phyloP scores from a whole-genome alignment of 2,888 invertebrate species.

The Allophyes oxyacanthae region DNA sequence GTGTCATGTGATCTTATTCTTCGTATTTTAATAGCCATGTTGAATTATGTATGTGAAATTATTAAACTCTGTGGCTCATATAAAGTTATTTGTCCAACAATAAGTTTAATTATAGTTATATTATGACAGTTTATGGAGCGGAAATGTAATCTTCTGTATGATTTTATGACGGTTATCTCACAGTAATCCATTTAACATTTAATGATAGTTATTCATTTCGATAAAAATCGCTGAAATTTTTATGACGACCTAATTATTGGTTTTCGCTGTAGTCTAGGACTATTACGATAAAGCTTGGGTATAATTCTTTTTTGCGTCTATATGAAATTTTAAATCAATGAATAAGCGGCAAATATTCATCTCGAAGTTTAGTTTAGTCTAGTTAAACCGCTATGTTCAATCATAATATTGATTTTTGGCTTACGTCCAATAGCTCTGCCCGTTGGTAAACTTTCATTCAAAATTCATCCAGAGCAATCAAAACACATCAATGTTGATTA shows the following conservation, averaged over 20 bases:
- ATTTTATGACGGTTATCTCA: not conserved
- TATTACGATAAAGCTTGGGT: not conserved
- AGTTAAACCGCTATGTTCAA: slow-evolving; percentile 1
- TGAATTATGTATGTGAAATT: slow-evolving; percentile 59
- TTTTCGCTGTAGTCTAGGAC: no score
- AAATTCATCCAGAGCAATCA: slow-evolving; percentile 3
- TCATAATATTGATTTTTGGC: slow-evolving; percentile 31
- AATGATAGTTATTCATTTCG: no score
- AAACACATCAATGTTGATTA: not conserved
- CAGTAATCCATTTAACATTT: not conserved
- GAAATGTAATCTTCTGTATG: not conserved
- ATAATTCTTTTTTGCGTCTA: not conserved
- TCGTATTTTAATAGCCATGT: slow-evolving; percentile 54
- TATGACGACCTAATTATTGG: no score
- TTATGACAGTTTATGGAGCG: not conserved
- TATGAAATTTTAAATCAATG: no score
- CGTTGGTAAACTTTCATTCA: not conserved
- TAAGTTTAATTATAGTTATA: slow-evolving; percentile 4
- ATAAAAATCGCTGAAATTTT: no score
- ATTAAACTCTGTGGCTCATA: slow-evolving; percentile 17
- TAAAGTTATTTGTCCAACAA: slow-evolving; percentile 16
- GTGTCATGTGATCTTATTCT: slow-evolving; percentile 65
- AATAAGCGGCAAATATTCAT: not conserved
- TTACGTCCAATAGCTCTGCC: slow-evolving; percentile 12
- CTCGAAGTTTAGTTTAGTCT: not conserved